Evolutionary conservation across 1,140 invertebrate species (phyloP).

Genomic region (Lerema accius): DNA sequence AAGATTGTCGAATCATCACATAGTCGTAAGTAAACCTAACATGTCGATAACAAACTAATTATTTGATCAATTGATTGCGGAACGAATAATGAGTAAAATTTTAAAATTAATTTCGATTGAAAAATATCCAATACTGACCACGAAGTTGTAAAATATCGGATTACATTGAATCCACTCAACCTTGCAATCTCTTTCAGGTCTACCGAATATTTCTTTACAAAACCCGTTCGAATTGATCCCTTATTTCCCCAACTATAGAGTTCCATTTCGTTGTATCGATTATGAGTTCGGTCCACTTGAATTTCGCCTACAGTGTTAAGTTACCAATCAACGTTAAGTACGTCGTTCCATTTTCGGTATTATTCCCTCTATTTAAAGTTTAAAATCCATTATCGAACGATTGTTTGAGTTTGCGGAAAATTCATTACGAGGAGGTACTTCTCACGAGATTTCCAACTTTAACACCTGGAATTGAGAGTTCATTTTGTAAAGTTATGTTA

Average conservation of each 20-base stretch:
- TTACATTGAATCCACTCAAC: slow-evolving; percentile 12
- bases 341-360: slow-evolving; percentile 6
- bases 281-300: background rate
- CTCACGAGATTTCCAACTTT: background rate
- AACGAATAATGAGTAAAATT: background rate
- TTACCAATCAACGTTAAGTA: background rate
- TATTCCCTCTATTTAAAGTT: background rate
- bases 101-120: background rate
- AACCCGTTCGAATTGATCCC: background rate
- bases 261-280: background rate
- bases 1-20: too few species aligned
- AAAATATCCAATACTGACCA: slow-evolving; percentile 15
- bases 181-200: slow-evolving; percentile 5
- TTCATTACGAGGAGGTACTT: background rate
- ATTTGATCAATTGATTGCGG: too few species aligned
- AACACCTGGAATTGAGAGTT: background rate
- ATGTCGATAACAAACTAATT: too few species aligned
- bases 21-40: too few species aligned
- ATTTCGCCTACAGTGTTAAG: background rate
- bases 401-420: slow-evolving; percentile 2
- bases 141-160: slow-evolving; percentile 16
- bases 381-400: slow-evolving; percentile 3
- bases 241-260: background rate
- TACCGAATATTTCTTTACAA: background rate
- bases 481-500: background rate